These are phyloP conservation scores for Apantesis nais DNA, from an alignment of 2,888 invertebrate species.

Conservation along the genomic window DNA sequence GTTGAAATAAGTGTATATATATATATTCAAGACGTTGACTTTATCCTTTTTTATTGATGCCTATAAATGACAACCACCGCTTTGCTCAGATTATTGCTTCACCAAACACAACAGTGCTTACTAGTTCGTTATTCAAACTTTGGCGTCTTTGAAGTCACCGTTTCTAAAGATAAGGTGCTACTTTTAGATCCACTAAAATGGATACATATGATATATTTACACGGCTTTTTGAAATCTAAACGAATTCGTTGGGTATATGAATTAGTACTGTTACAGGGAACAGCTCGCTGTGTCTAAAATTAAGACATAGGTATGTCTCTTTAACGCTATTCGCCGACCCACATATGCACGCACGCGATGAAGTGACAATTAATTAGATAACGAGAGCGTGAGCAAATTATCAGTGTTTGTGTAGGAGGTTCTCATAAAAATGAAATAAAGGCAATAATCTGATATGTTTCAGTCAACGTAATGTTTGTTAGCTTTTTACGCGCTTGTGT, in stretches of 20 bases:
- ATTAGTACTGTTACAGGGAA: slow-evolving; percentile 20
- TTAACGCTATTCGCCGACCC: background rate
- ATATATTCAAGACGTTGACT: background rate
- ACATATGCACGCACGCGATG: background rate
- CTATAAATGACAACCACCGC: slow-evolving; percentile 54
- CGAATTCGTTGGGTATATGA: slow-evolving; percentile 23
- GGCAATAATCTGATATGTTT: background rate
- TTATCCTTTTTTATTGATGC: slow-evolving; percentile 9
- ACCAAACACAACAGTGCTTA: slow-evolving; percentile 59
- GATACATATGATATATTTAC: slow-evolving; percentile 40
- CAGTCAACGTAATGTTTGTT: background rate
- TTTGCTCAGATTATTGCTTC: slow-evolving; percentile 56
- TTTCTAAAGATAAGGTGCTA: slow-evolving; percentile 49
- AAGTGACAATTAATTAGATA: slow-evolving; percentile 3
- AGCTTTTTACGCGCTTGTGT: background rate
- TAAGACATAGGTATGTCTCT: background rate
- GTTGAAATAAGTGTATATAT: background rate
- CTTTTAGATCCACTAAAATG: slow-evolving; percentile 46
- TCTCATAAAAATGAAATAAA: background rate
- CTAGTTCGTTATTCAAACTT: slow-evolving; percentile 58
- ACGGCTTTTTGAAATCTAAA: slow-evolving; percentile 28
- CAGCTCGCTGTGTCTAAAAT: background rate
- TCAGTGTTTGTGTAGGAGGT: slow-evolving; percentile 3
- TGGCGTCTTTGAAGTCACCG: slow-evolving; percentile 54
- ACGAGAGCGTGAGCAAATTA: background rate